Evolutionary conservation across 2,113 vertebrate species (phyloP).

Genomic region (Podarcis muralis): DNA sequence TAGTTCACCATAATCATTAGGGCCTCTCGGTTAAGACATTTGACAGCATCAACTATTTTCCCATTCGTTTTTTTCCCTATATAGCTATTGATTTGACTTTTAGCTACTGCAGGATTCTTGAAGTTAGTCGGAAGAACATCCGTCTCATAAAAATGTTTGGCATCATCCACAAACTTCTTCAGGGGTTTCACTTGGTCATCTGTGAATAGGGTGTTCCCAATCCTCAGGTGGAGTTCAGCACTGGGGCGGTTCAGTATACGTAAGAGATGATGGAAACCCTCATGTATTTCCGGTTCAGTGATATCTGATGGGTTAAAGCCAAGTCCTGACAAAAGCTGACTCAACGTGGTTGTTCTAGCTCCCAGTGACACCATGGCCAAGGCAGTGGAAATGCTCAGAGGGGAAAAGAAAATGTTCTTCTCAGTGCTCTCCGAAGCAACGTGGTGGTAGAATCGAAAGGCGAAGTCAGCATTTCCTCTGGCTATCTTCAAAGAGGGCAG

Average conservation of each 20-base stretch:
- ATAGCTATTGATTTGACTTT: conserved; percentile 78
- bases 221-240: conserved; percentile 65
- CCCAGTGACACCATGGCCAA: conserved; percentile 80
- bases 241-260: conserved; percentile 65
- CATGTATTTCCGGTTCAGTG: conserved; percentile 64
- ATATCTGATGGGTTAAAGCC: conserved; percentile 70
- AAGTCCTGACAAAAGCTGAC: conserved; percentile 75
- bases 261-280: conserved; percentile 64
- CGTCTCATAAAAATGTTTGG: conserved; percentile 71
- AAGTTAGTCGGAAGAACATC: conserved; percentile 80
- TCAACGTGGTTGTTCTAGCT: conserved; percentile 75
- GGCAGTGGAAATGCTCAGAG: conserved; percentile 76
- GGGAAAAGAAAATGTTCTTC: conserved; percentile 84
- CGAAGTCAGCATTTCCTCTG: conserved; percentile 74
- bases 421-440: conserved; percentile 62
- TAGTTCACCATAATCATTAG: conserved; percentile 86
- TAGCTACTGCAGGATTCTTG: conserved; percentile 67
- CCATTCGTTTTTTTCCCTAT: conserved; percentile 81
- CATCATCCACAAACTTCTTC: conserved; percentile 72
- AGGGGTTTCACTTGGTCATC: conserved; percentile 66
- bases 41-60: conserved; percentile 81
- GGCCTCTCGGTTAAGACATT: conserved; percentile 72
- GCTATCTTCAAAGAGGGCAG: conserved; percentile 45
- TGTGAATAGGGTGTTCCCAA: conserved; percentile 81
- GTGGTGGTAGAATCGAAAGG: conserved; percentile 75